These are phyloP conservation scores for Eupithecia dodoneata DNA, from an alignment of 2,888 invertebrate species.

Conservation along the genomic window DNA sequence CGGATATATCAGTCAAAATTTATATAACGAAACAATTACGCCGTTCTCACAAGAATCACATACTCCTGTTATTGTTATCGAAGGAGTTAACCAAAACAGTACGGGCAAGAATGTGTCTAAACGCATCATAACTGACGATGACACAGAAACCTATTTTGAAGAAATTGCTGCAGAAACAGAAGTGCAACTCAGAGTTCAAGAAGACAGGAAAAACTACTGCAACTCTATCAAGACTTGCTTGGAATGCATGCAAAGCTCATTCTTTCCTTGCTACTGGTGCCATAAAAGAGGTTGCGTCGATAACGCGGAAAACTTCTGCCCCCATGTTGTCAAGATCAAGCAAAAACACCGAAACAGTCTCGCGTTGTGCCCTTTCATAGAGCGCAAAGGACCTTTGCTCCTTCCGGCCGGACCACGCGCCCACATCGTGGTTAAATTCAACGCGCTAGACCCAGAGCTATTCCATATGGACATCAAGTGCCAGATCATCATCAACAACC, in stretches of 20 bases:
- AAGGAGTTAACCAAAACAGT: background rate
- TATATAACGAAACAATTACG: background rate
- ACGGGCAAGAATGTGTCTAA: conserved; percentile 5
- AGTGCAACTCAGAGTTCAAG: conserved; percentile 2
- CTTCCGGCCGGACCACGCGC: conserved; percentile 48
- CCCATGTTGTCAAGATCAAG: conserved; percentile 33
- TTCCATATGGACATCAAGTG: conserved; percentile 27
- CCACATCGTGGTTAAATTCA: conserved; percentile 53
- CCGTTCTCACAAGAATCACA: background rate
- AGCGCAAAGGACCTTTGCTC: conserved; percentile 51
- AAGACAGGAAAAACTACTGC: conserved; percentile 47
- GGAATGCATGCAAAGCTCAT: conserved; percentile 52
- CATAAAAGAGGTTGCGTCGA: conserved; percentile 59
- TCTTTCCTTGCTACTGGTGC: conserved; percentile 59
- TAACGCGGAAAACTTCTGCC: conserved; percentile 47
- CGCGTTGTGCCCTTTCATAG: conserved; percentile 52
- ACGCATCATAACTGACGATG: conserved; percentile 3
- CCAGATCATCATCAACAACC: conserved; percentile 34
- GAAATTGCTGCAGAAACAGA: conserved; percentile 3
- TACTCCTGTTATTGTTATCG: background rate
- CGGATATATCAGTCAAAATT: background rate
- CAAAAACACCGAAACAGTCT: conserved; percentile 21
- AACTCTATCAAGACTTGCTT: conserved; percentile 49
- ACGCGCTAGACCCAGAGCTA: conserved; percentile 50
- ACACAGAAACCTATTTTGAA: conserved; percentile 1